phyloP scores from a whole-genome alignment of 2,888 invertebrate species.

The Abscondita cerata region DNA sequence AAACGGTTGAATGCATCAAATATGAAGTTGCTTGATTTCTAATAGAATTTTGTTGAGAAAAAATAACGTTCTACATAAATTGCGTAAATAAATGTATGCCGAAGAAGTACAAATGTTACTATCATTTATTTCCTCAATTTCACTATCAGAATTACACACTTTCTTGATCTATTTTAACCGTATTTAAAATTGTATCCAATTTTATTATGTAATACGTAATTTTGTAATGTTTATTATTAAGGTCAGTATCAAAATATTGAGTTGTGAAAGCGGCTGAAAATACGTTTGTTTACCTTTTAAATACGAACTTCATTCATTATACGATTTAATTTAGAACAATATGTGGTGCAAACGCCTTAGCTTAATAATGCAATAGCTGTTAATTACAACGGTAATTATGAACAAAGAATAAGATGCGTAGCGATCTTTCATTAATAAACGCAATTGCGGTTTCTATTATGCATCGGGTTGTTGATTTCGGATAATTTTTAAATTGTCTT shows the following conservation, averaged over 20 bases:
- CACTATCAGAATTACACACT: background rate
- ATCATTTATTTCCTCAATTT: background rate
- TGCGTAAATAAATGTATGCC: too few relatives aligned
- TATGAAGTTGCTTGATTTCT: background rate
- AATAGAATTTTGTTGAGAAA: background rate
- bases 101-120: too few relatives aligned
- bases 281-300: too few relatives aligned
- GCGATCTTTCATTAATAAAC: background rate
- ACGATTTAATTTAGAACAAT: too few relatives aligned
- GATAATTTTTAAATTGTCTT: too few relatives aligned
- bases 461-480: too few relatives aligned
- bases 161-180: conserved; percentile 4
- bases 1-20: conserved; percentile 2
- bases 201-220: conserved; percentile 1
- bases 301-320: too few relatives aligned
- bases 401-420: background rate
- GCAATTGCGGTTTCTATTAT: background rate
- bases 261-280: too few relatives aligned
- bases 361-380: conserved; percentile 1
- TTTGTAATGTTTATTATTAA: background rate
- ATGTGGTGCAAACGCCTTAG: background rate
- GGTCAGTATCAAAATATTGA: too few relatives aligned
- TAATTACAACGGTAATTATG: background rate
- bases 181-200: background rate
- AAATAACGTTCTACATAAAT: too few relatives aligned